phyloP scores from a whole-genome alignment of 2,797 vertebrate species.

The Pogonophryne albipinna region DNA sequence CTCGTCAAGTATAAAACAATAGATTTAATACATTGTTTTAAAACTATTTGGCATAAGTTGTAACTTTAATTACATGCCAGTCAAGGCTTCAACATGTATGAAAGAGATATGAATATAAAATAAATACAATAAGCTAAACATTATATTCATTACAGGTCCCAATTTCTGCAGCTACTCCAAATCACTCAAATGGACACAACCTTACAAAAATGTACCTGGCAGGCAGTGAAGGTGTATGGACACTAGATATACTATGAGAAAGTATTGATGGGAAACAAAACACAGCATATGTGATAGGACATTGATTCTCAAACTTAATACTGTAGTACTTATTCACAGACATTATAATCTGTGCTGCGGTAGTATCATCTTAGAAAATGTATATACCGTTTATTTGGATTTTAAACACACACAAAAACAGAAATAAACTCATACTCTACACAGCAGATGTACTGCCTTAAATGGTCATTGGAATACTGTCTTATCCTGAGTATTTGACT shows the following conservation, averaged over 20 bases:
- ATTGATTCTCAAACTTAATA: not conserved
- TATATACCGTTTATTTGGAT: not conserved
- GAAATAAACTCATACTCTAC: not conserved
- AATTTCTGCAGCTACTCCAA: too few species aligned
- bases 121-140: too few species aligned
- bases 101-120: too few species aligned
- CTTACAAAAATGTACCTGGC: conserved; percentile 48
- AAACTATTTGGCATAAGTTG: not conserved
- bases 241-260: conserved; percentile 18
- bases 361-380: not conserved
- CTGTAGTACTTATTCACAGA: not conserved
- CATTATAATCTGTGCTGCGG: not conserved
- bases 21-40: too few species aligned
- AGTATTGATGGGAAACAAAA: not conserved
- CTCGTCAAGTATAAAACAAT: conserved; percentile 1
- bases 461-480: not conserved
- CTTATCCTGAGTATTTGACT: not conserved
- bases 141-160: too few species aligned
- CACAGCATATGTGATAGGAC: conserved; percentile 23
- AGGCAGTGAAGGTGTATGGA: conserved; percentile 35
- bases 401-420: not conserved
- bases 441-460: not conserved
- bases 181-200: not conserved
- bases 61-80: not conserved
- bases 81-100: not conserved